Base-by-base conservation (phyloP, 2,113 vertebrate genomes). In the Semnopithecus entellus region DNA sequence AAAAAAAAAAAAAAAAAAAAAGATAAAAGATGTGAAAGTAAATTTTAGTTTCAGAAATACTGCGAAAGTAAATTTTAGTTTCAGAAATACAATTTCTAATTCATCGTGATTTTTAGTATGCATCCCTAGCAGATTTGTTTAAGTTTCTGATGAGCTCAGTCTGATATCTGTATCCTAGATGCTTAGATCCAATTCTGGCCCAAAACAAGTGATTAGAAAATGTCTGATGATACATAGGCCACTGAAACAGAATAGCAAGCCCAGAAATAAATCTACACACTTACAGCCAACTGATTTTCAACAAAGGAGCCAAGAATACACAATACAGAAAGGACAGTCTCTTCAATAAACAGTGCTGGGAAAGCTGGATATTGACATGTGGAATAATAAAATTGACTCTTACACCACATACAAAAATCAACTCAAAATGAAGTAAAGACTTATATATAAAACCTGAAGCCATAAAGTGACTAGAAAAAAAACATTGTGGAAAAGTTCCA, bases 11-110 rank as follows among this genome's bases (percentile, higher is more conserved):
- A 57, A 25, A 61, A 61, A 30, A 87, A 68, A 94, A 22, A 5
- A 17, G 18, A 59, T 0, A 22, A 73, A 35, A 68, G 16, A 90
- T 45, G 38, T 22, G 6, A 50, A 61, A 18, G 50, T n/a, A 76
- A 50, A 61, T 70, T 92, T 45, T 35, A 79, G 70, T 25, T 79
- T 55, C 70, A 72, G 43, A 85, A 92, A 45, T 38, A 57, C 95
- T 98, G 98, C 97, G 9, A 40, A 48, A 20, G 16, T 48, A 85
- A 66, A 73, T 79, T 95, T 45, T 40, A 86, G 86, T 18, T 68
- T 86, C 66, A 73, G 79, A 89, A 93, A 79, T 10, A 79, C 5
- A 32, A 52, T 55, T 13, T 78, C 32, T 43, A 30, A 76, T 45
- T 64, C 32, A 64, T 52, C 86, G 35, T 86, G 52, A 91, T 72